Conservation (phyloP, 37 sponge, comb jelly and placozoan species). For the Geodia barretti region DNA sequence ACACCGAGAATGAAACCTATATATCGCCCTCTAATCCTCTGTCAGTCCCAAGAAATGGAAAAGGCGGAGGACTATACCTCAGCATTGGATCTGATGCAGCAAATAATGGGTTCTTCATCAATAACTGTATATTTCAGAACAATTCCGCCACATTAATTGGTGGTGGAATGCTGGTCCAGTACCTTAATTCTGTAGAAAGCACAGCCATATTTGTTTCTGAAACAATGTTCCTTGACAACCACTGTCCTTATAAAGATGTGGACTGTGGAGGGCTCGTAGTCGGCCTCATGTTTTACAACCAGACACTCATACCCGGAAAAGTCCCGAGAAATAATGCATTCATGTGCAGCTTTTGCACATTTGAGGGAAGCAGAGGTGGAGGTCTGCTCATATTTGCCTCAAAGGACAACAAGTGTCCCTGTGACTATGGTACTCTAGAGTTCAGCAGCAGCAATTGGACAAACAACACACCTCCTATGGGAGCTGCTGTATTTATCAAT, state of each 20-base stretch:
- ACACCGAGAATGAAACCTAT: too few species aligned
- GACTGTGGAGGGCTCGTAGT: neutral
- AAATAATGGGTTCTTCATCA: neutral
- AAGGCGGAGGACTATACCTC: neutral
- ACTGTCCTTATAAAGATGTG: neutral
- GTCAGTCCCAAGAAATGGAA: too few species aligned
- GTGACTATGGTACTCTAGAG: neutral
- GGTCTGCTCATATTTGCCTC: neutral
- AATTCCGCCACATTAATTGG: neutral
- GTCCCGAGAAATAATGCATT: neutral
- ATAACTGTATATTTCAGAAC: neutral
- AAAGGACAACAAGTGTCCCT: neutral
- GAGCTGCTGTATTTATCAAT: conserved; percentile 11
- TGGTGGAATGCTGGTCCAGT: neutral
- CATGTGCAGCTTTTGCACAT: neutral
- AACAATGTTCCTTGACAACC: neutral
- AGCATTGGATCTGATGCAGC: neutral
- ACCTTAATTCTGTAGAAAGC: neutral
- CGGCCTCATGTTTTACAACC: neutral
- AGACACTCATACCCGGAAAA: neutral
- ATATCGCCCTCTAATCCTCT: too few species aligned
- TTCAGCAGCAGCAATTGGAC: neutral
- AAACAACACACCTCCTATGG: neutral
- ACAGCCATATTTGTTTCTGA: neutral
- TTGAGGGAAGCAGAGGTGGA: neutral